Evolutionary conservation across 2,113 vertebrate species (phyloP), one percentile per base, ranked within the genome.

Genomic region (Anarrhichthys ocellatus): DNA sequence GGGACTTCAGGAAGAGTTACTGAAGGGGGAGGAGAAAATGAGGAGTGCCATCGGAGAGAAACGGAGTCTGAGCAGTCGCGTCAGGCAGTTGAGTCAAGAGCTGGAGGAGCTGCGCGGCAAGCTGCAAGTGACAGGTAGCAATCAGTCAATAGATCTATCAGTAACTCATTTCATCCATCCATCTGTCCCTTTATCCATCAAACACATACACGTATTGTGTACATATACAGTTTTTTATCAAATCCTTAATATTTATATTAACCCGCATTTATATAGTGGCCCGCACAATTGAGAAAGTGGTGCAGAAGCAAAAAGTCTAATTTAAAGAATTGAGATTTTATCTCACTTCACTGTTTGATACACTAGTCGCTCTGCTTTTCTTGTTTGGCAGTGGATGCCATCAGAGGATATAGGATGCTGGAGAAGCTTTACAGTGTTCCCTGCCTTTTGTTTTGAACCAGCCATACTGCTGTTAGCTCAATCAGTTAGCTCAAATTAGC

Each of bases 101-200:
- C 75, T 88, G 79, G 78, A 87, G 62, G 83, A 88, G 70, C 83
- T 89, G 13, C 62, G 1, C 11, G 17, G 54, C 52, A 69, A 78
- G 59, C 89, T 89, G 52, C 74, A 65, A 76, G 77, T 84, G 62
- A 79, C 88, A 91, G 92, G 92, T 93, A 88, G 52, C 75, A 66
- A 69, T 83, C 78, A 69, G 34, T 44, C 65, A 32, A 67, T 78
- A 24, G 6, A 76, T 85, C 54, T 44, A 70, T 71, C 68, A 71
- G 54, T 1, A 24, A 24, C 54, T 29, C 24, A 6, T 29, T 58
- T 64, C 40, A 68, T 62, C 38, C 44, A 36, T 67, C 27, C n/a
- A 32, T 59, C 38, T 67, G 44, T 77, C 52, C 8, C 52, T 64
- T 74, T n/a, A 58, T 20, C 44, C 62, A 38, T 36, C 52, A 54